These are phyloP conservation scores for Encarsia formosa DNA, from an alignment of 2,888 invertebrate genomes.

Conservation along the genomic window DNA sequence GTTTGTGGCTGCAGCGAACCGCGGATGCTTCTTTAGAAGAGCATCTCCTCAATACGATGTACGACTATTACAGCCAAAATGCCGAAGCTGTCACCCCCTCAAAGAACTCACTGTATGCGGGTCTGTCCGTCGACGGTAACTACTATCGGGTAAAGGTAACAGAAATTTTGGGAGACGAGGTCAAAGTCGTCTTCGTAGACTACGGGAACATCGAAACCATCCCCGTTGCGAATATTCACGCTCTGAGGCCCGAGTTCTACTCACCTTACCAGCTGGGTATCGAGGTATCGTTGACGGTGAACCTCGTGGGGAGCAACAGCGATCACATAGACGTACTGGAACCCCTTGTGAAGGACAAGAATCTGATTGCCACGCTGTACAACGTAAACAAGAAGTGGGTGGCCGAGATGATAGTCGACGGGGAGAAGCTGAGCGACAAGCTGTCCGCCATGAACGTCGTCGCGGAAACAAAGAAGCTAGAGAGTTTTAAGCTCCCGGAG, in stretches of 20 bases:
- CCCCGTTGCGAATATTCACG: constrained; percentile 49
- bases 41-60: constrained; percentile 55
- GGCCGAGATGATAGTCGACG: constrained; percentile 55
- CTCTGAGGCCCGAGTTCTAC: constrained; percentile 42
- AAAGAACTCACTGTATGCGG: constrained; percentile 60
- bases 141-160: constrained; percentile 68
- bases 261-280: constrained; percentile 41
- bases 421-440: constrained; percentile 55
- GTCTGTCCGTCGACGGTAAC: constrained; percentile 62
- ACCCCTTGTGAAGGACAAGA: constrained; percentile 48
- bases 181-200: constrained; percentile 61
- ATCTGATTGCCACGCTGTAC: constrained; percentile 56
- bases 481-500: constrained; percentile 38
- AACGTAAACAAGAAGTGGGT: constrained; percentile 58
- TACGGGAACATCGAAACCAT: constrained; percentile 68
- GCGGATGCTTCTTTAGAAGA: constrained; percentile 53
- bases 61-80: constrained; percentile 57
- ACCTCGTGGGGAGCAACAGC: constrained; percentile 43
- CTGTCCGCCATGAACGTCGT: constrained; percentile 44
- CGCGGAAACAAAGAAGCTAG: constrained; percentile 26
- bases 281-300: constrained; percentile 40
- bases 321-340: constrained; percentile 49
- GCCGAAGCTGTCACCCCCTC: constrained; percentile 53
- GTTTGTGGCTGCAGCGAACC: constrained; percentile 62
- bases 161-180: constrained; percentile 49